Evolutionary conservation across 2,888 invertebrate genomes (phyloP).

Genomic region (Microctonus hyperodae): DNA sequence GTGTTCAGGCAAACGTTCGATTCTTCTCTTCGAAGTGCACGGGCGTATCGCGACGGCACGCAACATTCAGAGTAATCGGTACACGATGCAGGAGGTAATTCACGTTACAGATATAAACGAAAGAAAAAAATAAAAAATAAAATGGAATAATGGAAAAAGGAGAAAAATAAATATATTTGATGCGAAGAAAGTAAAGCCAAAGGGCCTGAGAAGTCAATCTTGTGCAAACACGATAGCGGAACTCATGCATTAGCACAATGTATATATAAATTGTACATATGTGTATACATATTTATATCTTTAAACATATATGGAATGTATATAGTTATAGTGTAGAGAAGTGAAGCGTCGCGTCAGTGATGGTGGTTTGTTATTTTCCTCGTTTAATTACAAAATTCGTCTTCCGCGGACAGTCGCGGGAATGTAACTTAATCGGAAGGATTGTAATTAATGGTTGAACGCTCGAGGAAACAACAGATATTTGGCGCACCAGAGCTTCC

Average conservation of each 20-base stretch:
- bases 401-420: conserved; percentile 18
- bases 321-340: background rate
- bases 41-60: conserved; percentile 30
- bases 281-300: background rate
- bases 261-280: background rate
- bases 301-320: background rate
- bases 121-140: conserved; percentile 6
- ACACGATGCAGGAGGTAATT: conserved; percentile 19
- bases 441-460: conserved; percentile 32
- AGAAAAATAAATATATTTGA: background rate
- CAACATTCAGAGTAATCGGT: conserved; percentile 28
- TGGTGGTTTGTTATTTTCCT: background rate
- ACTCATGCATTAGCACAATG: background rate
- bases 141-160: background rate
- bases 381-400: conserved; percentile 26
- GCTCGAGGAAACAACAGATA: conserved; percentile 43
- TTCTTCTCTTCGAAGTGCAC: conserved; percentile 22
- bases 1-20: conserved; percentile 24
- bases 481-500: conserved; percentile 35
- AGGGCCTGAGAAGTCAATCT: conserved; percentile 25
- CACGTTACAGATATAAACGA: background rate
- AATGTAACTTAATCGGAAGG: conserved; percentile 37
- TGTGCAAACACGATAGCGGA: conserved; percentile 21
- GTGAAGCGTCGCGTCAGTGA: background rate
- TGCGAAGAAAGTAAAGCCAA: conserved; percentile 14